Evolutionary conservation across 2,888 invertebrate genomes (phyloP), one percentile per base, ranked within the genome.

Genomic region (Microchrysa polita): DNA sequence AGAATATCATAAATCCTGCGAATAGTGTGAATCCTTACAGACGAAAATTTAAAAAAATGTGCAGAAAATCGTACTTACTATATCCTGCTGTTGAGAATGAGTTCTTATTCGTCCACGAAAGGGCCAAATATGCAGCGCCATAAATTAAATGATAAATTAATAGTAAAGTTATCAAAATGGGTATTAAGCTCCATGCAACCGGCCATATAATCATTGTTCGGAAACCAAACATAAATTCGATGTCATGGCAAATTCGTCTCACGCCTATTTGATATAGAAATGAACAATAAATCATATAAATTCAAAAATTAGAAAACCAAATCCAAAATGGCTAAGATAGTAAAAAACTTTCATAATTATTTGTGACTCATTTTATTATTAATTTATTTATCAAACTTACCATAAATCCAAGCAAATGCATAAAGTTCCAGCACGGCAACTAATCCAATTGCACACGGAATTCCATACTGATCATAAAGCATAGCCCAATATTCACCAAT

Each of bases 151-250:
- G 23, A 52, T 16, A 52, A 22, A 27, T 27, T 5, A 52, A 53
- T 52, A 52, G 16, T 42, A 16, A 12, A 20, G 23, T 40, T 9
- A 69, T 40, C 18, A n/a, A 18, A 7, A 57, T 12, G 20, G 69
- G 69, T 10, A 55, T 1, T 10, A 9, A 27, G 20, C 10, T 34
- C 69, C 69, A 69, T 5, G 18, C 10, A 1, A 57, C 22, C n/a
- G 40, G 53, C 69, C 69, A 69, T 14, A 55, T 20, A 2, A 20
- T 40, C 12, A 34, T 55, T 5, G 55, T 69, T 34, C 40, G 55
- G 18, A 55, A 69, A 5, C 69, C 69, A 40, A 55, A 69, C 69
- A 69, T 55, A 40, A 69, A 69, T 27, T 69, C 69, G 48, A 55
- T 55, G 18, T 69, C 69, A 16, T 55, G 55, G 23, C 55, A 55